These are phyloP conservation scores for Danionella cerebrum DNA, from an alignment of 2,113 vertebrate species.

Conservation along the genomic window DNA sequence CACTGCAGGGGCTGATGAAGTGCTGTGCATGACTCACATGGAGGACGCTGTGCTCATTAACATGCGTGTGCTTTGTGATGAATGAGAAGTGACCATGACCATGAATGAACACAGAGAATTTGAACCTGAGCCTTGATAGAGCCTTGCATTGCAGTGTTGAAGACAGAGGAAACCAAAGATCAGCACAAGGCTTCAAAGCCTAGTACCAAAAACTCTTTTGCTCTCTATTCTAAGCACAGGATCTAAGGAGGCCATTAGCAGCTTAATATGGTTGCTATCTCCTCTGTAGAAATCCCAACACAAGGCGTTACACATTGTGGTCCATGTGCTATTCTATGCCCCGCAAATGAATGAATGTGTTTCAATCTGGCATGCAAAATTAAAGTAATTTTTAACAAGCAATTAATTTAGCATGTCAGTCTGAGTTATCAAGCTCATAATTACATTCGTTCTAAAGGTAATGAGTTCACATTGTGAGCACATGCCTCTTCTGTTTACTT, in stretches of 20 bases:
- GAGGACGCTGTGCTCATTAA: background rate
- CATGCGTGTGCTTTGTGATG: background rate
- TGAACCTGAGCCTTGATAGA: background rate
- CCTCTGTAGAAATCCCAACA: background rate
- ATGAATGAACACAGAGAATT: background rate
- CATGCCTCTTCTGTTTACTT: background rate
- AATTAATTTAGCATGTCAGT: conserved; percentile 10
- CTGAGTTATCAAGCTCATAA: conserved; percentile 17
- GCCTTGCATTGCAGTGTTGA: background rate
- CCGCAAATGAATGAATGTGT: background rate
- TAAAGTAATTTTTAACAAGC: background rate
- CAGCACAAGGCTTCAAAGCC: background rate
- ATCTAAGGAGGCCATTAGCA: background rate
- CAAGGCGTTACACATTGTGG: background rate
- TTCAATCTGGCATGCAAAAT: conserved; percentile 13
- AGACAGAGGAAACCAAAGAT: background rate
- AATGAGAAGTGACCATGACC: background rate
- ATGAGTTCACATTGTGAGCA: background rate
- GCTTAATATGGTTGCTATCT: background rate
- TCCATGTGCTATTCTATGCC: background rate
- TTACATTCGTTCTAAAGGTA: background rate
- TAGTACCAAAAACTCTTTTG: background rate
- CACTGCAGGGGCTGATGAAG: background rate
- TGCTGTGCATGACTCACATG: background rate
- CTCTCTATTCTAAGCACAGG: background rate